Conservation (phyloP, 2,888 invertebrate species). For the Diploptera punctata region DNA sequence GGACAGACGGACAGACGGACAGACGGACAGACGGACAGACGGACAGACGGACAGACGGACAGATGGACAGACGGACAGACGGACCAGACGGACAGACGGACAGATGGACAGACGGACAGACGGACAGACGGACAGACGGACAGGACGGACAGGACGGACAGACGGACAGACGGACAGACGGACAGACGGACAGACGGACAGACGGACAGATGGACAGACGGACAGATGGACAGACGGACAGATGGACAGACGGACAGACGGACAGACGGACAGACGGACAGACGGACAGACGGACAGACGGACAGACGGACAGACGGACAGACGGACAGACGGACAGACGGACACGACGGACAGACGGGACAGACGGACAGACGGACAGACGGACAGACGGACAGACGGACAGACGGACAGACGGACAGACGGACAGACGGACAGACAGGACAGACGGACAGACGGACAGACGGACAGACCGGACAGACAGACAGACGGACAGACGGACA, state of each 20-base stretch:
- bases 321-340: not conserved
- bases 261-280: not conserved
- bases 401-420: conserved; percentile 8
- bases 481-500: no score
- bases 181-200: not conserved
- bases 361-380: not conserved
- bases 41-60: not conserved
- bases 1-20: not conserved
- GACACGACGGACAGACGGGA: no score
- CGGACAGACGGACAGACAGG: no score
- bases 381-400: conserved; percentile 2
- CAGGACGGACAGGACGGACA: not conserved
- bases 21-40: not conserved
- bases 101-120: no score
- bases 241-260: no score
- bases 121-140: no score
- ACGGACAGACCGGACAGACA: no score
- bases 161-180: not conserved
- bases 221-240: no score
- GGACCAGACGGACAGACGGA: no score
- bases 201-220: no score
- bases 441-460: no score
- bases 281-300: not conserved
- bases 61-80: no score
- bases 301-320: not conserved